Evolutionary conservation across 2,797 vertebrate species (phyloP).

Genomic region (Artibeus jamaicensis): DNA sequence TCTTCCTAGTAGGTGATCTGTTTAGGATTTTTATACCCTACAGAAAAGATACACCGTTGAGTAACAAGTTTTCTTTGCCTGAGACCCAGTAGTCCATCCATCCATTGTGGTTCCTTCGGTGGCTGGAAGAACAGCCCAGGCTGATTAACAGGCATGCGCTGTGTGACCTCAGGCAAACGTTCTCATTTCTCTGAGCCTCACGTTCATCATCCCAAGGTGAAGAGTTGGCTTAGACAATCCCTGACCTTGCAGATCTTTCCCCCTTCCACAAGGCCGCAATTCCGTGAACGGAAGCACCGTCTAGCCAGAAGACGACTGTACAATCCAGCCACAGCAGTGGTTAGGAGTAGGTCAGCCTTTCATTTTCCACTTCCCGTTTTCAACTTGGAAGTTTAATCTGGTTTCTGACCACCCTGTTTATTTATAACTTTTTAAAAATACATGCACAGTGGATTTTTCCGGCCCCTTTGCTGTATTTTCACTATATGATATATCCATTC

Average conservation of each 20-base stretch:
- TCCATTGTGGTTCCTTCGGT: accelerated
- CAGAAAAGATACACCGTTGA: not conserved
- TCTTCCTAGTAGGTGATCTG: slow-evolving; percentile 48
- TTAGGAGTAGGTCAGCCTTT: not conserved
- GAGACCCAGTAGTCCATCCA: accelerated
- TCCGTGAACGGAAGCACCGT: not conserved
- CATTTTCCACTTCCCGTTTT: not conserved
- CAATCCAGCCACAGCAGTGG: not conserved
- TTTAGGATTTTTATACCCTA: slow-evolving; percentile 25
- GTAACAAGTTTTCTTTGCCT: slow-evolving; percentile 18
- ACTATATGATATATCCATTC: slow-evolving; percentile 47
- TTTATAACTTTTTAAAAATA: slow-evolving; percentile 57
- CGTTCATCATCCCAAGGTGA: not conserved
- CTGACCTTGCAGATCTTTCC: not conserved
- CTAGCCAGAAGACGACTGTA: not conserved
- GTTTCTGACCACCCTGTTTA: slow-evolving; percentile 57
- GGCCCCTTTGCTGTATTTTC: slow-evolving; percentile 48
- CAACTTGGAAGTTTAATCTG: slow-evolving; percentile 37
- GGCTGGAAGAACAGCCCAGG: not conserved
- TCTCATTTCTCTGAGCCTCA: not conserved
- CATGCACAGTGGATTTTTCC: slow-evolving; percentile 40
- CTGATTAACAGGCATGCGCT: not conserved
- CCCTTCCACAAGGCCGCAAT: not conserved
- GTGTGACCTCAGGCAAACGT: not conserved
- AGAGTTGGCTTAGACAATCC: not conserved